Percentiles rank a stretch among this genome's conserved stretches.
Evolutionary conservation across 1,140 invertebrate species (phyloP).

Genomic region (Monochamus saltuarius): DNA sequence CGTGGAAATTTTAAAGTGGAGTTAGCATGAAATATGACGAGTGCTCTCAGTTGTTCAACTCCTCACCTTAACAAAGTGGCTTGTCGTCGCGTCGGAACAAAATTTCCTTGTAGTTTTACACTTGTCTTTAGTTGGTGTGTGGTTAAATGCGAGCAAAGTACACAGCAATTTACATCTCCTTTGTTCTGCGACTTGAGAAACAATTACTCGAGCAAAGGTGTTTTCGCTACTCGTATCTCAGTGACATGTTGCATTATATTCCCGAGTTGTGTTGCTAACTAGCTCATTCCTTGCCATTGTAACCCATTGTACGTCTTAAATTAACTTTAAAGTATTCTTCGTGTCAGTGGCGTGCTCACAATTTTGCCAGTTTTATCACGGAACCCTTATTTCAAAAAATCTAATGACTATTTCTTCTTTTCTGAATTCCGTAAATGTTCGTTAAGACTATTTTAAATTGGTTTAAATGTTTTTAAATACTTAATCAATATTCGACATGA

Average conservation of each 20-base stretch:
- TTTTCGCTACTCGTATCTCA: slow-evolving; percentile 35
- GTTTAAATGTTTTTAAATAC: too few species aligned
- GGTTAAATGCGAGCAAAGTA: slow-evolving; percentile 18
- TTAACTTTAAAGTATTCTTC: slow-evolving; percentile 43
- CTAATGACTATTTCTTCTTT: too few species aligned
- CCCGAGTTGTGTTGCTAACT: slow-evolving; percentile 35
- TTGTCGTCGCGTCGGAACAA: slow-evolving; percentile 4
- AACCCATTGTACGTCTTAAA: slow-evolving; percentile 44
- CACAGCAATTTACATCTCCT: slow-evolving; percentile 35
- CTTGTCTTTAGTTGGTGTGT: background rate
- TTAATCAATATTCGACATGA: too few species aligned
- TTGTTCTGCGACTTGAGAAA: slow-evolving; percentile 32
- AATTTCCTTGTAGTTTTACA: slow-evolving; percentile 15
- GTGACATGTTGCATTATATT: slow-evolving; percentile 38
- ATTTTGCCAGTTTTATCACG: too few species aligned
- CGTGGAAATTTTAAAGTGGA: too few species aligned
- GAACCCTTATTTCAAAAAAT: too few species aligned
- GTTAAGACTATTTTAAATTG: too few species aligned
- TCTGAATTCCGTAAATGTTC: too few species aligned
- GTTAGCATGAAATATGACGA: too few species aligned
- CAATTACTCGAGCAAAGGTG: slow-evolving; percentile 36
- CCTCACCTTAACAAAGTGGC: slow-evolving; percentile 3
- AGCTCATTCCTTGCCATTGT: slow-evolving; percentile 39
- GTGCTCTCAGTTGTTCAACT: slow-evolving; percentile 1
- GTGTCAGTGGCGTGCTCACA: slow-evolving; percentile 6